Conservation (phyloP, 2,113 vertebrate genomes). For the Ursus arctos region DNA sequence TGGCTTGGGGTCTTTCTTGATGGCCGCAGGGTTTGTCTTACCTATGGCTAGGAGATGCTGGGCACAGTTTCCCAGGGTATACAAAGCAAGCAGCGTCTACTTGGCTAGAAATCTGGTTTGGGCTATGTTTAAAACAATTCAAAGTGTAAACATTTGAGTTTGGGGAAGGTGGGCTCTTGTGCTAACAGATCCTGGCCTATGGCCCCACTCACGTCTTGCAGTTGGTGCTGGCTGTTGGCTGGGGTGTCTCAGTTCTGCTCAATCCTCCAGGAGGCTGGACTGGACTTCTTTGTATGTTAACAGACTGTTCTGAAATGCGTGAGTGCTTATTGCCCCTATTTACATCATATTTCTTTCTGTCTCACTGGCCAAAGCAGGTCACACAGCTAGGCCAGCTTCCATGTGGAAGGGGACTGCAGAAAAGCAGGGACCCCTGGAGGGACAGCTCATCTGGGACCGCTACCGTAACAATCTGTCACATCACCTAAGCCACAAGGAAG, state of each 20-base stretch:
- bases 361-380: background rate
- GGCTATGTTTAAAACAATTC: background rate
- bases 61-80: background rate
- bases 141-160: too few species aligned
- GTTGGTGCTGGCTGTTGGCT: background rate
- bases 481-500: background rate
- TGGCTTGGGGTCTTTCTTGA: background rate
- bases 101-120: background rate
- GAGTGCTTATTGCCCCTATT: background rate
- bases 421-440: background rate
- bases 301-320: background rate
- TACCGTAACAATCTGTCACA: background rate
- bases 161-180: too few species aligned
- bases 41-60: background rate
- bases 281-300: background rate
- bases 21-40: background rate
- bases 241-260: background rate
- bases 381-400: background rate
- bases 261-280: background rate
- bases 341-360: background rate
- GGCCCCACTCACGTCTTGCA: fast-evolving
- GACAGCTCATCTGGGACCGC: fast-evolving
- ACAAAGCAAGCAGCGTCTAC: background rate
- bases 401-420: fast-evolving
- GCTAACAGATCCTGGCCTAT: background rate